phyloP scores from a whole-genome alignment of 2,797 vertebrate species.

The Gymnocypris eckloni region DNA sequence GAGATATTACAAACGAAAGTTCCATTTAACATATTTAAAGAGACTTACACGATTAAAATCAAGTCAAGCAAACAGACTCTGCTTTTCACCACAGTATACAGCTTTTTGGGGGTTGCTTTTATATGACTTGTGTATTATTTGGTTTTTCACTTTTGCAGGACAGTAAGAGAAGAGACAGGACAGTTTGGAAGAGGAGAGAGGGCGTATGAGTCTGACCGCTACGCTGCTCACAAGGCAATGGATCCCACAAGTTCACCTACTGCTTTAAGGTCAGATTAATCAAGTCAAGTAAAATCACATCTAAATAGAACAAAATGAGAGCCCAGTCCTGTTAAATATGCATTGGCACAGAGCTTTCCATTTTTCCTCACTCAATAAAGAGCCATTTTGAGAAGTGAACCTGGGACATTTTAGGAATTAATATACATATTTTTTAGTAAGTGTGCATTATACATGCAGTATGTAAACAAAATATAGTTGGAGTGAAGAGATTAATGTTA shows the following conservation, averaged over 20 bases:
- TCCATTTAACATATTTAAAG: background rate
- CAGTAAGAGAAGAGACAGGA: background rate
- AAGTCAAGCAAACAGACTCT: background rate
- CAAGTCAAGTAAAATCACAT: slow-evolving; percentile 2
- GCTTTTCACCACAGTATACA: background rate
- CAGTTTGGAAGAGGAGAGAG: background rate
- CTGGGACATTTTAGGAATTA: background rate
- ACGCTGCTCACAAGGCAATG: background rate
- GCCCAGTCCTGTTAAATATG: background rate
- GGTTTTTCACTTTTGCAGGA: background rate
- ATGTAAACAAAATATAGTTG: background rate
- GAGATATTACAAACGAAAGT: background rate
- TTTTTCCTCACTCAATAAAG: background rate
- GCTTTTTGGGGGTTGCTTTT: background rate
- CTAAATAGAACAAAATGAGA: background rate
- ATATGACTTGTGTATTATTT: background rate
- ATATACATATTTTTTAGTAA: background rate
- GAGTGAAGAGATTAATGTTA: background rate
- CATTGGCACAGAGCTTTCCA: background rate
- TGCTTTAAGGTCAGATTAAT: slow-evolving; percentile 3
- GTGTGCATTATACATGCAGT: background rate
- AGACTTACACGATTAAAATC: background rate
- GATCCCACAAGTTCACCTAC: background rate
- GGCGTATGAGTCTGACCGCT: background rate
- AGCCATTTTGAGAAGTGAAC: background rate